phyloP scores from a whole-genome alignment of 2,888 invertebrate species.

The Cephonodes hylas region DNA sequence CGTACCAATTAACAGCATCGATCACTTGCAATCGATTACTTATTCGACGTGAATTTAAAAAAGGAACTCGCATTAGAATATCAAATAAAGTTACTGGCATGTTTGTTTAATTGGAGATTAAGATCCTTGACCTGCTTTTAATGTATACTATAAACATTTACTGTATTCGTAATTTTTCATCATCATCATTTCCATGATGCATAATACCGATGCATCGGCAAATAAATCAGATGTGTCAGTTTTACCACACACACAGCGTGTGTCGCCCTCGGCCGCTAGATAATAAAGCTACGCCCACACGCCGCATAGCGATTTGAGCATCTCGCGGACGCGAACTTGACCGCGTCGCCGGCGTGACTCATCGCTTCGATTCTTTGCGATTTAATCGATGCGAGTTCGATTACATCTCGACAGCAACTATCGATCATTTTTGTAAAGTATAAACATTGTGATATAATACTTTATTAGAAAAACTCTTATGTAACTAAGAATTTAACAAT shows the following conservation, averaged over 20 bases:
- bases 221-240: too few species aligned
- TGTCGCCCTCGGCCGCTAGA: neutral
- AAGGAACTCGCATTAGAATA: too few species aligned
- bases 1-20: neutral
- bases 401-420: neutral
- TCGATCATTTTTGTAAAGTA: neutral
- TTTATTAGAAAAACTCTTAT: too few species aligned
- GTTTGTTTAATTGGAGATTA: neutral
- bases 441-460: too few species aligned
- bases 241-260: neutral
- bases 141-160: too few species aligned
- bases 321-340: slow-evolving; percentile 45
- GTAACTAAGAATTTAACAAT: too few species aligned
- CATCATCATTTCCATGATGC: too few species aligned
- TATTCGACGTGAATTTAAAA: neutral
- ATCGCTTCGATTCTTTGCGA: slow-evolving; percentile 20
- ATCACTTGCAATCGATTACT: neutral
- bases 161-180: too few species aligned
- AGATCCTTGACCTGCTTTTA: too few species aligned
- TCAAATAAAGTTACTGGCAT: neutral
- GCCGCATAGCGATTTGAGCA: slow-evolving; percentile 25
- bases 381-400: neutral
- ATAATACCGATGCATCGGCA: too few species aligned
- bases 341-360: slow-evolving; percentile 41
- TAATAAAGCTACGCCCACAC: slow-evolving; percentile 1